These are phyloP conservation scores for Pongo pygmaeus DNA, from an alignment of 2,113 vertebrate genomes.

Conservation along the genomic window DNA sequence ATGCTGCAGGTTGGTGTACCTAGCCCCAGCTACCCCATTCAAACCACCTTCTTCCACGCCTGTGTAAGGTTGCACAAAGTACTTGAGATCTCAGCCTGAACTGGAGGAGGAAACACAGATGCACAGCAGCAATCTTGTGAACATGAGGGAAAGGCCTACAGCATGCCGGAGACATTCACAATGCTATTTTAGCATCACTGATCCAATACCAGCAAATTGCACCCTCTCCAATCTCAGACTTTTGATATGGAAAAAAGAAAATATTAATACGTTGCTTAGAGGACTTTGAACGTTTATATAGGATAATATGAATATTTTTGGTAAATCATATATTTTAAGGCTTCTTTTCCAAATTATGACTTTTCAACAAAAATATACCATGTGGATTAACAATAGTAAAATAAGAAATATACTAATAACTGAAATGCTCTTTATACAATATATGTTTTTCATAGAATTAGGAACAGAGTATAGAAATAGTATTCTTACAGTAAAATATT, in stretches of 20 bases:
- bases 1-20: neutral
- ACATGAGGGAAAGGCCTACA: neutral
- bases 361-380: neutral
- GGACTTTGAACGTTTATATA: neutral
- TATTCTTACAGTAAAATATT: neutral
- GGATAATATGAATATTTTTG: neutral
- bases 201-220: neutral
- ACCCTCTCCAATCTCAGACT: neutral
- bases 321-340: neutral
- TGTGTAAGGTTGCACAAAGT: neutral
- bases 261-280: neutral
- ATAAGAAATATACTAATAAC: neutral
- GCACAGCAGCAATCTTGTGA: neutral
- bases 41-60: neutral
- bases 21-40: neutral
- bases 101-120: neutral
- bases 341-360: neutral
- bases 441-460: neutral
- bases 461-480: neutral
- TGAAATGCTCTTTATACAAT: neutral
- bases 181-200: neutral
- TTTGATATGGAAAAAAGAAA: neutral
- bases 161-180: neutral
- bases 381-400: neutral
- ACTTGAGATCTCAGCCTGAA: neutral